A percentile compares a stretch with the other conserved stretches of the same genome.
Evolutionary conservation across 2,113 vertebrate genomes (phyloP).

Genomic region (Leptosomus discolor): DNA sequence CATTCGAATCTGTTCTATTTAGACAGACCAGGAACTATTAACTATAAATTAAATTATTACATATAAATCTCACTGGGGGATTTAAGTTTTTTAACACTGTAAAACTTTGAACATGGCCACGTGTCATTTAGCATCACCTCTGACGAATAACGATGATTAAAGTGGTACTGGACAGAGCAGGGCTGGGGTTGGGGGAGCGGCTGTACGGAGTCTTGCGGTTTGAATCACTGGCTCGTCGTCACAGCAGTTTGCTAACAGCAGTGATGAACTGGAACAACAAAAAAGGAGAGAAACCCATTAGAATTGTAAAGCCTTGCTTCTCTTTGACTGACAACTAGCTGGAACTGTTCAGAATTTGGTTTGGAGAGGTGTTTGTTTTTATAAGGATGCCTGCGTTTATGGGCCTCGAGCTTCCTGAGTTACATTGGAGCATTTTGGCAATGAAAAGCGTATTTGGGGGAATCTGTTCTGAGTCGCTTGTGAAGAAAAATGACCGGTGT

Average conservation of each 20-base stretch:
- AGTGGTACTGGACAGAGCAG: not conserved
- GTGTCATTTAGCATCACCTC: not conserved
- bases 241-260: not conserved
- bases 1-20: not conserved
- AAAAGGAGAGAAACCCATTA: not conserved
- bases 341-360: not conserved
- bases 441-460: not conserved
- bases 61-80: not conserved
- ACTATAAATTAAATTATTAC: not conserved
- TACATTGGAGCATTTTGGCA: not conserved
- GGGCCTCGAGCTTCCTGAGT: not conserved
- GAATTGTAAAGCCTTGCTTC: not conserved
- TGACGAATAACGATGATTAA: not conserved
- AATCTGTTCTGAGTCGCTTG: not conserved
- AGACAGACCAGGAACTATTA: not conserved
- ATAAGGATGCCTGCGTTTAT: not conserved
- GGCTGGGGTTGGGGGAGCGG: not conserved
- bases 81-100: not conserved
- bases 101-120: not conserved
- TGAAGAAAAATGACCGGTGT: constrained; percentile 10
- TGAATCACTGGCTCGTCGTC: accelerated
- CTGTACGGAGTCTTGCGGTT: not conserved
- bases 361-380: not conserved
- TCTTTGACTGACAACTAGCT: not conserved
- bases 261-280: not conserved